phyloP scores from a whole-genome alignment of 2,113 vertebrate genomes.

The Prietella phreatophila region DNA sequence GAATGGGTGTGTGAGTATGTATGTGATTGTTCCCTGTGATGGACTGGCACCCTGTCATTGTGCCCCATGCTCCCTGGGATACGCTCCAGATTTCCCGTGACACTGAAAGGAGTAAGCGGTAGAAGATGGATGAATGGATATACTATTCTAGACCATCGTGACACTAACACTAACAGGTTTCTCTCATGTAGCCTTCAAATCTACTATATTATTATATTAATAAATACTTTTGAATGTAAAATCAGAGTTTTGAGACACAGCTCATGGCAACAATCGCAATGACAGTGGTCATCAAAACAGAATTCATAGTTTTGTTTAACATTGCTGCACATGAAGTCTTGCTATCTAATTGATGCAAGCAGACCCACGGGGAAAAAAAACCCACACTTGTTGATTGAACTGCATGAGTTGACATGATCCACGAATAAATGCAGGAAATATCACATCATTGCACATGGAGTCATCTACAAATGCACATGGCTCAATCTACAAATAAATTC shows the following conservation, averaged over 20 bases:
- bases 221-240: background rate
- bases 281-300: background rate
- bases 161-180: background rate
- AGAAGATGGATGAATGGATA: too few species aligned
- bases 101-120: too few species aligned
- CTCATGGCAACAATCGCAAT: background rate
- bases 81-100: too few species aligned
- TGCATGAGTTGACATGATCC: background rate
- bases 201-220: background rate
- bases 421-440: background rate
- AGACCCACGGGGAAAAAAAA: background rate
- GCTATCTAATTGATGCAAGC: background rate
- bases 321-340: background rate
- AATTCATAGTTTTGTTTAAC: background rate
- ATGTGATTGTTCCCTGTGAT: too few species aligned
- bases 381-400: background rate
- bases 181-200: background rate
- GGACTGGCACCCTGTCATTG: too few species aligned
- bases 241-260: background rate
- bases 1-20: too few species aligned
- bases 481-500: background rate
- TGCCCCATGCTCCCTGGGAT: too few species aligned
- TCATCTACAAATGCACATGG: background rate
- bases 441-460: background rate
- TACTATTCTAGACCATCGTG: background rate